Conservation (phyloP, 2,113 vertebrate genomes). For the Paramormyrops kingsleyae region DNA sequence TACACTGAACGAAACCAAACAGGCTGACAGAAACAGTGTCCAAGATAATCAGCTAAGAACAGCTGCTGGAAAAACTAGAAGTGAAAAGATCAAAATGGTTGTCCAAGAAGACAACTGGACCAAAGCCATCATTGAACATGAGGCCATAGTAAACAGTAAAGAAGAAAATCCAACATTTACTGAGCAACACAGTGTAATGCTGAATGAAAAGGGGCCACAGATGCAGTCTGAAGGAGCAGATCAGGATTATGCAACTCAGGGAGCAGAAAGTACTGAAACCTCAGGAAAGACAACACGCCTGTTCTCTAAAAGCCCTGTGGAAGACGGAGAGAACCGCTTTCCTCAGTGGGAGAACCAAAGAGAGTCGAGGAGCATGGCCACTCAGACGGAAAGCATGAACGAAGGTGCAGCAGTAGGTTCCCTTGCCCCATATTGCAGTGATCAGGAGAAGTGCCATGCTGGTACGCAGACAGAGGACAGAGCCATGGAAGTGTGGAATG, state of each 20-base stretch:
- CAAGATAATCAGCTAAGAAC: slow-evolving; percentile 16
- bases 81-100: neutral
- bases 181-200: neutral
- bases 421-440: neutral
- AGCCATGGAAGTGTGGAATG: neutral
- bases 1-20: slow-evolving; percentile 27
- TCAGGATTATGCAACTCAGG: neutral
- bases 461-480: slow-evolving; percentile 45
- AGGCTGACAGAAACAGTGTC: neutral
- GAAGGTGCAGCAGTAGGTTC: neutral
- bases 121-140: neutral
- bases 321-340: neutral
- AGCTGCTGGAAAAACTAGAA: neutral
- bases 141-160: slow-evolving; percentile 1
- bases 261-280: neutral
- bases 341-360: neutral
- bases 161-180: neutral
- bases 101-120: slow-evolving; percentile 12
- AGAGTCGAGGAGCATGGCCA: slow-evolving; percentile 38
- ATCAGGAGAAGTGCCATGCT: slow-evolving; percentile 14
- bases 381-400: slow-evolving; percentile 49
- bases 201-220: neutral
- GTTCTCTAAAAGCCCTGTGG: neutral
- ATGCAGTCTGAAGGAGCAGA: neutral
- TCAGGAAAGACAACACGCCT: neutral